phyloP scores from a whole-genome alignment of 2,113 vertebrate species.

The Harpagus bidentatus region DNA sequence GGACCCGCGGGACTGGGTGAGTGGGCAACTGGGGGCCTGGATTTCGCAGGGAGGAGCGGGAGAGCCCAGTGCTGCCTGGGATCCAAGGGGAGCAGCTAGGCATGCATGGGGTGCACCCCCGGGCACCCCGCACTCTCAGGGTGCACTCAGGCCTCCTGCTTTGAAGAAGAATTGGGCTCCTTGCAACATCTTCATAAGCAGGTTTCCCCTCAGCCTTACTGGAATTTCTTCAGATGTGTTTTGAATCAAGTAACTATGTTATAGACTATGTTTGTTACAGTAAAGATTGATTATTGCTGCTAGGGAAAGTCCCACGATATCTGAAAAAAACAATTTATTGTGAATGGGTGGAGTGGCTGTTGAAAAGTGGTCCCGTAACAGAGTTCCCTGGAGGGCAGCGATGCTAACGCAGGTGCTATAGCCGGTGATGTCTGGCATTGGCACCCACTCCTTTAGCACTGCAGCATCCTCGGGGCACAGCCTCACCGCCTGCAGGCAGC shows the following conservation, averaged over 20 bases:
- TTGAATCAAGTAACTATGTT: background rate
- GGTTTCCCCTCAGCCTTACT: too few species aligned
- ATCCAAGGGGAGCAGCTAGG: background rate
- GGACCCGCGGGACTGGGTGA: rapidly evolving
- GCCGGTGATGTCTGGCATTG: background rate
- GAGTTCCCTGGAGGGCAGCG: too few species aligned
- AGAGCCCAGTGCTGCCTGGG: background rate
- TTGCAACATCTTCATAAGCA: background rate
- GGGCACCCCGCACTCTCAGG: background rate
- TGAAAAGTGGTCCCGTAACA: too few species aligned
- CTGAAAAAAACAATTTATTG: background rate
- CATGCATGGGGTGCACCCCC: background rate
- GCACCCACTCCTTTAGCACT: background rate
- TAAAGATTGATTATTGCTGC: background rate
- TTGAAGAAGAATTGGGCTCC: background rate
- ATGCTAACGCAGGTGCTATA: background rate
- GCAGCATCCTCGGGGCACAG: background rate
- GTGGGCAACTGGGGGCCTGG: rapidly evolving
- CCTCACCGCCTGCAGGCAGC: background rate
- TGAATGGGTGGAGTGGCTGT: too few species aligned
- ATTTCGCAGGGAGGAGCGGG: background rate
- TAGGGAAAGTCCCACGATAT: background rate
- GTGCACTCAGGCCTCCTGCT: background rate
- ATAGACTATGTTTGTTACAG: too few species aligned
- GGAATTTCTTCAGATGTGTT: background rate